Percentiles rank a stretch among this genome's conserved stretches.
Evolutionary conservation across 2,113 vertebrate species (phyloP).

Genomic region (Lepidiolamprologus cunningtoni): DNA sequence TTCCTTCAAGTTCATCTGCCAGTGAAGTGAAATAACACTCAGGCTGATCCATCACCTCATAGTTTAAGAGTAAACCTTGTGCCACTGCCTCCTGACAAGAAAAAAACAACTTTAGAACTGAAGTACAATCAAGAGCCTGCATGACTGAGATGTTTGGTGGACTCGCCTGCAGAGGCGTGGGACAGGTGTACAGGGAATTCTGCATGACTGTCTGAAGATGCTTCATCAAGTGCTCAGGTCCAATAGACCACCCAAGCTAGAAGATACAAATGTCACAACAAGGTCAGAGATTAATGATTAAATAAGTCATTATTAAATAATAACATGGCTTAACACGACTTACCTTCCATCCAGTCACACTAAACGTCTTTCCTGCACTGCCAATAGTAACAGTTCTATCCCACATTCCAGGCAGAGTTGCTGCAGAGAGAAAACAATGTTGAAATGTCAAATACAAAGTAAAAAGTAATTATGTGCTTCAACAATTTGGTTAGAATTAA

Average conservation of each 20-base stretch:
- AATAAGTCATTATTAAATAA: neutral
- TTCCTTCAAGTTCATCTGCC: slow-evolving; percentile 80
- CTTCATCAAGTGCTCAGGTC: slow-evolving; percentile 84
- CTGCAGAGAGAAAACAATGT: slow-evolving; percentile 50
- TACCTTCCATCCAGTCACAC: slow-evolving; percentile 94
- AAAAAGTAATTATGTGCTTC: neutral
- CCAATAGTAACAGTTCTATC: slow-evolving; percentile 84
- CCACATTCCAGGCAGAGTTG: slow-evolving; percentile 95
- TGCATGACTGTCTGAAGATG: slow-evolving; percentile 95
- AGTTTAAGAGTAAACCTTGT: slow-evolving; percentile 78
- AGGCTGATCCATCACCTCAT: slow-evolving; percentile 78
- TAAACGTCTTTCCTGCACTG: slow-evolving; percentile 93
- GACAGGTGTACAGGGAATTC: slow-evolving; percentile 84
- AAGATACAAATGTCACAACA: neutral
- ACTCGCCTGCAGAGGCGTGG: slow-evolving; percentile 87
- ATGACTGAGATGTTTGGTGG: accelerated
- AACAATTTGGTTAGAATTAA: neutral
- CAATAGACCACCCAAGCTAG: slow-evolving; percentile 93
- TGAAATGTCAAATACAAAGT: neutral
- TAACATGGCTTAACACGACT: neutral
- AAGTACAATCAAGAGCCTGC: neutral
- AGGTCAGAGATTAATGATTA: neutral
- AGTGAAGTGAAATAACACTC: slow-evolving; percentile 89
- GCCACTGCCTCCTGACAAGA: slow-evolving; percentile 85
- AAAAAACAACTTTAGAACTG: neutral